Evolutionary conservation across 2,888 invertebrate genomes (phyloP).

Genomic region (Myopa tessellatipennis): DNA sequence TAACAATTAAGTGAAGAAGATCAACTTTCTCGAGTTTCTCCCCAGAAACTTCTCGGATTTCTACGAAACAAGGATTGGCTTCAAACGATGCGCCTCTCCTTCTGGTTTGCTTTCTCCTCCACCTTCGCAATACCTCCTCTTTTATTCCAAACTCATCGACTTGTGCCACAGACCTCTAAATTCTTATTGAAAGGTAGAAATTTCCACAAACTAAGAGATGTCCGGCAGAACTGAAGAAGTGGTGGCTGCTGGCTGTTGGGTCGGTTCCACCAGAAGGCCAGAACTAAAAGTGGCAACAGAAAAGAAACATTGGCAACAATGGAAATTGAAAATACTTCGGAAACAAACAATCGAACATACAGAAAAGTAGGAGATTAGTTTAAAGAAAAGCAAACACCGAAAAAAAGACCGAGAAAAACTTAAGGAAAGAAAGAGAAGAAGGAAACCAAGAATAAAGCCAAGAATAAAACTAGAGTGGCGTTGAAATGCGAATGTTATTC

Average conservation of each 20-base stretch:
- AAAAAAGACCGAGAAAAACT: neutral
- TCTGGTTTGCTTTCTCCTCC: too few relatives aligned
- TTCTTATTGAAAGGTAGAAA: neutral
- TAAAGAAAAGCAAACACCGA: slow-evolving; percentile 9
- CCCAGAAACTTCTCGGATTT: too few relatives aligned
- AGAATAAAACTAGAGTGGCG: neutral
- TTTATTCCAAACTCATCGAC: too few relatives aligned
- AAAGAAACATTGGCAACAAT: slow-evolving; percentile 17
- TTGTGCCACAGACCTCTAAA: neutral
- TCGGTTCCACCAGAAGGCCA: neutral
- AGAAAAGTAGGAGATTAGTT: neutral
- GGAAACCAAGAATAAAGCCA: neutral
- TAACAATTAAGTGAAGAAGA: neutral
- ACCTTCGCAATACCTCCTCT: neutral
- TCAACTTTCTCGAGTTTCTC: neutral
- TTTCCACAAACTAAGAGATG: too few relatives aligned
- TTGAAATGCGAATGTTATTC: neutral
- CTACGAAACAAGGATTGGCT: too few relatives aligned
- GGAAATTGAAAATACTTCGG: neutral
- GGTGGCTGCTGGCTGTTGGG: too few relatives aligned
- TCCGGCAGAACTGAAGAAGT: too few relatives aligned
- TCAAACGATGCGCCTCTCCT: too few relatives aligned
- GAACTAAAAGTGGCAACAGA: neutral
- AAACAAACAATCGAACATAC: slow-evolving; percentile 3
- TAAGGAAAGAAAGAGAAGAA: neutral